Evolutionary conservation across 2,888 invertebrate species (phyloP).

Genomic region (Meandrusa payeni): DNA sequence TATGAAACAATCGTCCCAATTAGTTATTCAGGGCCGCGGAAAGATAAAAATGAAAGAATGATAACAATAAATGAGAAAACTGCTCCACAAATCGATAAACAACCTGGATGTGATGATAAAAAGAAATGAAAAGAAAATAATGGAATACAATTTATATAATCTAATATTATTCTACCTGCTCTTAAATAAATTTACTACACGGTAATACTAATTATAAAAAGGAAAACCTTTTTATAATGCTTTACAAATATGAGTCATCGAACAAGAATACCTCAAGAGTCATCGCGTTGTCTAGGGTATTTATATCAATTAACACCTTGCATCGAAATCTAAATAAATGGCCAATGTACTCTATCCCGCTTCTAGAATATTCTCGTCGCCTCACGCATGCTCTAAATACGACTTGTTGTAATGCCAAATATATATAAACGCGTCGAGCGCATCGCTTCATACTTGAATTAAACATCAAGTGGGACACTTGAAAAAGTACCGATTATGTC

Average conservation of each 20-base stretch:
- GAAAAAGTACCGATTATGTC: constrained; percentile 47
- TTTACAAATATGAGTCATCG: no score
- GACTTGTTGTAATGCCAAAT: constrained; percentile 32
- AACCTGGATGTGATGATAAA: no score
- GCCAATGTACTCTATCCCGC: constrained; percentile 26
- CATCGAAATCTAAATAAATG: constrained; percentile 18
- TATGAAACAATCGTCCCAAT: constrained; percentile 47
- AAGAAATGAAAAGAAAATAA: no score
- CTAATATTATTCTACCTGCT: no score
- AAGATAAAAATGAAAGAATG: constrained; percentile 23
- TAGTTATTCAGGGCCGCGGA: constrained; percentile 21
- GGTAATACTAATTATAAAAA: no score
- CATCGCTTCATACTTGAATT: constrained; percentile 34
- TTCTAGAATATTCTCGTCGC: constrained; percentile 42
- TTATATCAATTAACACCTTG: constrained; percentile 6
- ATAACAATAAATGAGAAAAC: no score
- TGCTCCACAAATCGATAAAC: no score
- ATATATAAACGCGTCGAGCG: constrained; percentile 38
- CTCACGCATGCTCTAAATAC: constrained; percentile 32
- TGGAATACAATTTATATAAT: no score
- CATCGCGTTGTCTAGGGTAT: not conserved
- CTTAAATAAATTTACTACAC: no score
- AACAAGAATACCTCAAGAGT: not conserved
- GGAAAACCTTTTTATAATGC: no score
- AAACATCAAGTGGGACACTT: constrained; percentile 22